Evolutionary conservation across 1,140 invertebrate species (phyloP).

Genomic region (Zaprionus inermis): DNA sequence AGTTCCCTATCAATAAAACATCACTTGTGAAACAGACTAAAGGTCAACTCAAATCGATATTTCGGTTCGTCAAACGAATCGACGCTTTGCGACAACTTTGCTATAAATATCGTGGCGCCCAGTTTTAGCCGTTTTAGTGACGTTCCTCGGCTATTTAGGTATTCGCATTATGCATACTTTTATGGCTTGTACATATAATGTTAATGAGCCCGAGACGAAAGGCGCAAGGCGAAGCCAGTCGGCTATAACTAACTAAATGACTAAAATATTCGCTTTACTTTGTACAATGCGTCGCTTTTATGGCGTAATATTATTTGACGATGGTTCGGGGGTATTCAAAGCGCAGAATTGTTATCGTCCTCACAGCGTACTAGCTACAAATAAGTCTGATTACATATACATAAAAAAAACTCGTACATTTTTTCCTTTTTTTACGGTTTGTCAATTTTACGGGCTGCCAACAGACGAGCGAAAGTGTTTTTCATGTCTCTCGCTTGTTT

Average conservation of each 20-base stretch:
- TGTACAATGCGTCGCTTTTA: constrained; percentile 36
- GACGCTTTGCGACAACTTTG: constrained; percentile 13
- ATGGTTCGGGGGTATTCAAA: constrained; percentile 20
- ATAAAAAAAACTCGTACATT: neutral
- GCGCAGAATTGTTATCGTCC: neutral
- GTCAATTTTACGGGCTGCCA: constrained; percentile 51
- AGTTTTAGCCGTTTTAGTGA: constrained; percentile 1
- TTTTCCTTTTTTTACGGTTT: constrained; percentile 38
- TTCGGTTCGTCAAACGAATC: constrained; percentile 15
- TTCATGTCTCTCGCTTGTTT: constrained; percentile 24
- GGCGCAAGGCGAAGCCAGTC: neutral
- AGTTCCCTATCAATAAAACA: neutral
- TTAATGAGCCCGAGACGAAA: constrained; percentile 28
- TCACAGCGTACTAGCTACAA: neutral
- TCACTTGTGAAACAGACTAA: neutral
- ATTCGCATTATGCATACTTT: constrained; percentile 47
- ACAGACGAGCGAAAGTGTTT: constrained; percentile 37
- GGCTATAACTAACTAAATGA: constrained; percentile 39
- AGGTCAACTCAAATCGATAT: constrained; percentile 44
- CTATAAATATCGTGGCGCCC: constrained; percentile 13
- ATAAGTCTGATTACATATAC: constrained; percentile 13
- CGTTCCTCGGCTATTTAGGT: constrained; percentile 9
- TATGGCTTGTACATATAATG: constrained; percentile 28
- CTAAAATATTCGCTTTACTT: constrained; percentile 38
- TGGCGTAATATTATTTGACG: constrained; percentile 43